These are phyloP conservation scores for Caenorhabditis latens DNA, from an alignment of 1,140 invertebrate genomes.

Conservation along the genomic window DNA sequence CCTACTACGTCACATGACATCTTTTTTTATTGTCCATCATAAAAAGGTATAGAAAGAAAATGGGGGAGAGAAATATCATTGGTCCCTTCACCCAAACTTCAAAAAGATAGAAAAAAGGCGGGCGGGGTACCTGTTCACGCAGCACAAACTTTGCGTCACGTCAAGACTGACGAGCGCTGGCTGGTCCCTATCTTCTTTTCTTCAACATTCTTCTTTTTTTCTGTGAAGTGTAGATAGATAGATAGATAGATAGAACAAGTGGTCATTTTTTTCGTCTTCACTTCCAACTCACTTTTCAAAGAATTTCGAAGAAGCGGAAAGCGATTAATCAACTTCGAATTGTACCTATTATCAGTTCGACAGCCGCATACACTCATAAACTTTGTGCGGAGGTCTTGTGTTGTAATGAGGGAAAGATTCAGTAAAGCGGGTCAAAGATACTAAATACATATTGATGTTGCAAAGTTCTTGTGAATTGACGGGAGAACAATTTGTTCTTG, in stretches of 20 bases:
- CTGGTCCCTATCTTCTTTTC: slow-evolving; percentile 40
- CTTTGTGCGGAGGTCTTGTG: neutral
- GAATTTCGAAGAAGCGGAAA: slow-evolving; percentile 29
- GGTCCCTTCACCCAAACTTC: neutral
- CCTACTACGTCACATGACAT: neutral
- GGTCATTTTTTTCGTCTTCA: slow-evolving; percentile 35
- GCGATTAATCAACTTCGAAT: slow-evolving; percentile 12
- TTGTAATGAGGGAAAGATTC: neutral
- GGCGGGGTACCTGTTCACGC: slow-evolving; percentile 5
- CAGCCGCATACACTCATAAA: slow-evolving; percentile 10
- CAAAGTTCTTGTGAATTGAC: neutral
- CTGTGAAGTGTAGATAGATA: neutral
- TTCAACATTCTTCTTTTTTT: slow-evolving; percentile 38
- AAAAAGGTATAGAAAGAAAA: neutral
- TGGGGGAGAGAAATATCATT: neutral
- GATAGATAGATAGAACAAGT: slow-evolving; percentile 42
- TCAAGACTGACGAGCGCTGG: slow-evolving; percentile 12
- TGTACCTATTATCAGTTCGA: slow-evolving; percentile 20
- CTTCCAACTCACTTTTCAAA: neutral
- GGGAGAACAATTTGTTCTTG: neutral
- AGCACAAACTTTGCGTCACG: slow-evolving; percentile 5
- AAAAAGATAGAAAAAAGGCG: neutral
- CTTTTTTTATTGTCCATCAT: neutral
- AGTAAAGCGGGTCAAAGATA: neutral
- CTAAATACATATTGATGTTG: neutral